These are phyloP conservation scores for Chaetura pelagica DNA, from an alignment of 2,113 vertebrate species.

Conservation along the genomic window DNA sequence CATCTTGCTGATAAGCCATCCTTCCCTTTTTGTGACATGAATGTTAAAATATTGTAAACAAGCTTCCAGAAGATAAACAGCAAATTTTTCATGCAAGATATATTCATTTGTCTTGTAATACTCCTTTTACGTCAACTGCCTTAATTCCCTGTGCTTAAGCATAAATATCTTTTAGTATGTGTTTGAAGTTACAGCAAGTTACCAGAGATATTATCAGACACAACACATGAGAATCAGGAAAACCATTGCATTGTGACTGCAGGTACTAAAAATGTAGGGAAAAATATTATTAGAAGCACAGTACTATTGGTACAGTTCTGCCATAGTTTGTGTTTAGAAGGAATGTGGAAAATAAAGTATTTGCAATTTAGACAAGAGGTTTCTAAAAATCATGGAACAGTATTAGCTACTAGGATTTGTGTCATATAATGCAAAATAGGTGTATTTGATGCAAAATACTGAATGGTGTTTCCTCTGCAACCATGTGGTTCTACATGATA, in stretches of 20 bases:
- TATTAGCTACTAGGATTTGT: background rate
- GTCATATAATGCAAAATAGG: background rate
- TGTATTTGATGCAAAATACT: background rate
- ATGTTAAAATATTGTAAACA: constrained; percentile 45
- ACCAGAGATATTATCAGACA: constrained; percentile 42
- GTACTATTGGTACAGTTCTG: background rate
- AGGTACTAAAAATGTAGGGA: constrained; percentile 50
- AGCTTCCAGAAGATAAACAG: background rate
- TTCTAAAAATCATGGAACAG: background rate
- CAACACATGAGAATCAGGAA: constrained; percentile 45
- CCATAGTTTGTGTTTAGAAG: background rate
- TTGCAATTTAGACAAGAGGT: background rate
- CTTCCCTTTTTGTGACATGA: background rate
- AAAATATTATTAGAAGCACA: constrained; percentile 39
- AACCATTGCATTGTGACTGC: constrained; percentile 24
- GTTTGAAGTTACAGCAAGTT: constrained; percentile 69
- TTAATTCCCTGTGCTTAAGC: constrained; percentile 65
- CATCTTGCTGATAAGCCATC: background rate
- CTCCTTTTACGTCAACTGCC: constrained; percentile 58
- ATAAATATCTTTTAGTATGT: constrained; percentile 49
- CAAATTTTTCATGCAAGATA: constrained; percentile 45
- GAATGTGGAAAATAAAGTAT: background rate
- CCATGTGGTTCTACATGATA: background rate
- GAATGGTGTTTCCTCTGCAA: background rate
- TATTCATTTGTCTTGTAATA: constrained; percentile 72